These are phyloP conservation scores for Bombus difficillimus DNA, from an alignment of 1,140 invertebrate genomes.

Conservation along the genomic window DNA sequence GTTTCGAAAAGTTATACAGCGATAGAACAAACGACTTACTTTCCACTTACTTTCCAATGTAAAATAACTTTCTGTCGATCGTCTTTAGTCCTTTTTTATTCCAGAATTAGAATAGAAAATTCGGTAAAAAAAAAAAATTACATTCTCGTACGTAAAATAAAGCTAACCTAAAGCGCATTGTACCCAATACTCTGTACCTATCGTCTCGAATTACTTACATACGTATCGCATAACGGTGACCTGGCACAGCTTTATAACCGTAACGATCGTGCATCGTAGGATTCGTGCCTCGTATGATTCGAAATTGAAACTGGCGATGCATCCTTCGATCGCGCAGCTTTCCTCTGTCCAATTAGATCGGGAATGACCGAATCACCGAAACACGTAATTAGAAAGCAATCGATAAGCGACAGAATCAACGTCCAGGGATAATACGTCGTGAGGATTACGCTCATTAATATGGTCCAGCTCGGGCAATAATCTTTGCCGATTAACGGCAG, in stretches of 20 bases:
- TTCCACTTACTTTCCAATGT: no score
- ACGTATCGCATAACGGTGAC: no score
- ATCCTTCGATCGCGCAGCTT: constrained; percentile 1
- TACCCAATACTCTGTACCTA: no score
- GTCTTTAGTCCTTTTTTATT: no score
- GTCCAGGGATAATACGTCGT: background rate
- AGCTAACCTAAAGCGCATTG: no score
- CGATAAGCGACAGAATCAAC: constrained; percentile 16
- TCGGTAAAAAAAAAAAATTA: no score
- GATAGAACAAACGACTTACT: no score
- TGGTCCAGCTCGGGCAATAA: background rate
- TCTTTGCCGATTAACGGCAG: background rate
- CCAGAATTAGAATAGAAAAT: no score
- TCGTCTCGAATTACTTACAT: no score
- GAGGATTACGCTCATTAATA: background rate
- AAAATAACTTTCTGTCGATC: no score
- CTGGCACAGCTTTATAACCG: background rate
- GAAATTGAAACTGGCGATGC: background rate
- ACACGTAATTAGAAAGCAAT: constrained; percentile 41
- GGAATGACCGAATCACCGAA: constrained; percentile 37
- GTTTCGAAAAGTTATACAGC: no score
- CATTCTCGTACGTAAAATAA: no score
- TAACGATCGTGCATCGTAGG: background rate
- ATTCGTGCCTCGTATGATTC: background rate
- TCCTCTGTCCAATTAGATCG: background rate